Conservation (phyloP, 2,113 vertebrate species). For the Crocuta crocuta region DNA sequence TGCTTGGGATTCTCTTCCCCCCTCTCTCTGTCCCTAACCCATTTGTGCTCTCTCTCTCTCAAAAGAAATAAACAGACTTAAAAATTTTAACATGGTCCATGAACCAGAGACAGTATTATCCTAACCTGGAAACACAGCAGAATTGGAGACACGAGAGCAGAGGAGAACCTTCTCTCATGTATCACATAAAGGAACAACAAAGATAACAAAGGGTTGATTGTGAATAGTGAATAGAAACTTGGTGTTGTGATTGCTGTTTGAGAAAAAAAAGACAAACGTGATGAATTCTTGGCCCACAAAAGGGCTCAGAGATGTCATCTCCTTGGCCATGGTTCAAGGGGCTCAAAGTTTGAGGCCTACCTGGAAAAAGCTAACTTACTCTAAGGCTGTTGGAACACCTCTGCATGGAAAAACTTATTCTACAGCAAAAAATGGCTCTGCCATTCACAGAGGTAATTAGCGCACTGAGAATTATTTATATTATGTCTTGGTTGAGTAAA, state of each 20-base stretch:
- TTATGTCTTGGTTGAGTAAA: neutral
- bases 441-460: neutral
- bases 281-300: slow-evolving; percentile 13
- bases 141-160: neutral
- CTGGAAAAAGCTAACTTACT: slow-evolving; percentile 25
- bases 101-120: neutral
- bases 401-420: neutral
- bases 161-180: neutral
- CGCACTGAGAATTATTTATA: neutral
- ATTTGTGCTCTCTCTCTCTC: too few relatives aligned
- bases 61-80: too few relatives aligned
- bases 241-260: neutral
- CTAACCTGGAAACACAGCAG: neutral
- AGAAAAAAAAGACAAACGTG: neutral
- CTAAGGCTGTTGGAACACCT: neutral
- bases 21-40: too few relatives aligned
- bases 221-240: slow-evolving; percentile 34
- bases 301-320: neutral
- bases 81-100: neutral
- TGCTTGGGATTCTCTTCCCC: too few relatives aligned
- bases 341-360: neutral
- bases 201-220: neutral
- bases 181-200: neutral
- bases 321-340: neutral
- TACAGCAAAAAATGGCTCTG: neutral